phyloP scores from a whole-genome alignment of 2,888 invertebrate species.

The Calliopum simillimum region DNA sequence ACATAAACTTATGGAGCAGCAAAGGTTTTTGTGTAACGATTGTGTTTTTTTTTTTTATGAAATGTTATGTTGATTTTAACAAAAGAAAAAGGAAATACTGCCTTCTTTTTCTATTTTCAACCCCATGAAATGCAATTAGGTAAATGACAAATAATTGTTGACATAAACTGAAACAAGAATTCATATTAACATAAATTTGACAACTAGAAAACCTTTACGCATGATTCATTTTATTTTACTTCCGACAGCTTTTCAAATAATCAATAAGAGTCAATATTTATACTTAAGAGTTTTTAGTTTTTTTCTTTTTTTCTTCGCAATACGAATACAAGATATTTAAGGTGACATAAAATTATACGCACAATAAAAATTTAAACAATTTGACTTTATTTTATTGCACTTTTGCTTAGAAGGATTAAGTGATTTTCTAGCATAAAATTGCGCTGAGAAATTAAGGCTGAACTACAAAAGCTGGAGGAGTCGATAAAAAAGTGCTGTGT shows the following conservation, averaged over 20 bases:
- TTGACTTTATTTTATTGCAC: neutral
- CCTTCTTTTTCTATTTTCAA: neutral
- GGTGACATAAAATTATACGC: too few species aligned
- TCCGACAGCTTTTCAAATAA: constrained; percentile 15
- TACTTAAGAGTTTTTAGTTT: neutral
- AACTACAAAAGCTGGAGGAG: too few species aligned
- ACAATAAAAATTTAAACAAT: too few species aligned
- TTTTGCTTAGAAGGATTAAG: too few species aligned
- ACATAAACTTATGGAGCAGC: neutral
- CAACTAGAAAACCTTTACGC: constrained; percentile 13
- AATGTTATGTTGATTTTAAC: constrained; percentile 10
- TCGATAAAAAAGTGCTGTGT: too few species aligned
- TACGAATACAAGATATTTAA: too few species aligned
- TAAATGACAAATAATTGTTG: neutral
- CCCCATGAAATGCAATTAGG: neutral
- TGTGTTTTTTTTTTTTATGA: constrained; percentile 17
- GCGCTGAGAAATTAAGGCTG: too few species aligned
- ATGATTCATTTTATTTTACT: constrained; percentile 9
- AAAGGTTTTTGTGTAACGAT: constrained; percentile 17
- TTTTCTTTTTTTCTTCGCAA: neutral
- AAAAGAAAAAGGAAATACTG: neutral
- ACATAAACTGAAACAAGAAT: constrained; percentile 27
- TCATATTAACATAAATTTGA: constrained; percentile 11
- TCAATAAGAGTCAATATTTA: neutral
- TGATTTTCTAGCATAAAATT: too few species aligned